Evolutionary conservation across 2,113 vertebrate species (phyloP).

Genomic region (Toxotes jaculatrix): DNA sequence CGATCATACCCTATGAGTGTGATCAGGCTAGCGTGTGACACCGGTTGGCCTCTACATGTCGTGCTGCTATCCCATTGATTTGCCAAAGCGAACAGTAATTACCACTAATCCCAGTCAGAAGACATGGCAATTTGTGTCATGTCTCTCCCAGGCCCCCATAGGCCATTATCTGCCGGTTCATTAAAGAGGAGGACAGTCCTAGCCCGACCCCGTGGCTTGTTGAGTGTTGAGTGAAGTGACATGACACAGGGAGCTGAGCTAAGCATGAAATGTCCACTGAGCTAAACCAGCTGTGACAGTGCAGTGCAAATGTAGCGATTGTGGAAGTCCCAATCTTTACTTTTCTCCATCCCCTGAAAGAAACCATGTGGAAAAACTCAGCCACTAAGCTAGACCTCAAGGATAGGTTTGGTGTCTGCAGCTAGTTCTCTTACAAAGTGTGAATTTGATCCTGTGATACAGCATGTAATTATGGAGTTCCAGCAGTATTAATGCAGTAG

Average conservation of each 20-base stretch:
- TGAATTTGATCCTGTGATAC: slow-evolving; percentile 22
- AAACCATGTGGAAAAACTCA: background rate
- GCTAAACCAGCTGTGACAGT: slow-evolving; percentile 66
- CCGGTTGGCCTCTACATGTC: slow-evolving; percentile 65
- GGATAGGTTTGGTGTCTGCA: background rate
- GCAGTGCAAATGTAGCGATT: slow-evolving; percentile 21
- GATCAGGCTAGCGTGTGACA: slow-evolving; percentile 72
- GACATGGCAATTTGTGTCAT: slow-evolving; percentile 77
- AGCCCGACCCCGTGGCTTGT: slow-evolving; percentile 51
- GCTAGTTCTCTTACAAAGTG: slow-evolving; percentile 11
- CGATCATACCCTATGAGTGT: slow-evolving; percentile 20
- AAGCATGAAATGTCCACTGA: slow-evolving; percentile 35
- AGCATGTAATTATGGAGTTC: slow-evolving; percentile 35
- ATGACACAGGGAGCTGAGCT: slow-evolving; percentile 56
- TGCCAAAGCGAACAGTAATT: slow-evolving; percentile 76
- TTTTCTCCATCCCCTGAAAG: background rate
- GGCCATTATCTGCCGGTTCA: slow-evolving; percentile 76
- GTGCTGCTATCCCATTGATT: slow-evolving; percentile 74
- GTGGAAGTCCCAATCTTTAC: slow-evolving; percentile 16
- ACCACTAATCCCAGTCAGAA: slow-evolving; percentile 81
- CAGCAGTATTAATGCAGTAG: slow-evolving; percentile 15
- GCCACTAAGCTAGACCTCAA: background rate
- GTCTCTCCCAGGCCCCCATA: slow-evolving; percentile 63
- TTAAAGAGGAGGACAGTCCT: slow-evolving; percentile 69
- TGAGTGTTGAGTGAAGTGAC: slow-evolving; percentile 56